Conservation (phyloP, 2,113 vertebrate genomes). For the Melospiza georgiana region DNA sequence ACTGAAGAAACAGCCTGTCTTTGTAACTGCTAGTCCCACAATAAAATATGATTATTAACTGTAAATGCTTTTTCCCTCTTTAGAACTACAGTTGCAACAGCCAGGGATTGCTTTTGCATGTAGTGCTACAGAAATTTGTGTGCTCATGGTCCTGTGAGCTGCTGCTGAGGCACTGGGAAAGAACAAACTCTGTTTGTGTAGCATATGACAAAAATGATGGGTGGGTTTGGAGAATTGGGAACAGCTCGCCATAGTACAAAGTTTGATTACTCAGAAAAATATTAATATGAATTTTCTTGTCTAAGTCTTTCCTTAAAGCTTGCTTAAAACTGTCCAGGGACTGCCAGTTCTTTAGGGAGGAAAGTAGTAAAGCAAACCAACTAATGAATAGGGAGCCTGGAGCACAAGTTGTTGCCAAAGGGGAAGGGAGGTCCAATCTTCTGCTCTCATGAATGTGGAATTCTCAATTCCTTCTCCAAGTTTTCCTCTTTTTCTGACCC, state of each 20-base stretch:
- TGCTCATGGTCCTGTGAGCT: neutral
- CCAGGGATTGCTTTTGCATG: neutral
- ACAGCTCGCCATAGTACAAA: neutral
- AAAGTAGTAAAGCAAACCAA: neutral
- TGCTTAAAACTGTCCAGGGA: neutral
- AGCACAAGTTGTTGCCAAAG: neutral
- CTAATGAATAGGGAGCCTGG: neutral
- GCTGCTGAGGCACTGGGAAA: neutral
- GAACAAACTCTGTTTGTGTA: fast-evolving
- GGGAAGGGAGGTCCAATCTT: neutral
- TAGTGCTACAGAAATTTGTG: neutral
- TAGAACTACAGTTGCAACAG: neutral
- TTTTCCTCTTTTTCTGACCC: neutral
- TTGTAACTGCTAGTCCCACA: neutral
- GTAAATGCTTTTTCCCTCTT: neutral
- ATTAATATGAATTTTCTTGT: neutral
- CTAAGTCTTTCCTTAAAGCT: neutral
- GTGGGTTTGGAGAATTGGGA: neutral
- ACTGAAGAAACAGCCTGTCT: constrained; percentile 21
- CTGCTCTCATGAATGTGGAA: neutral
- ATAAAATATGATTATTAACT: constrained; percentile 21
- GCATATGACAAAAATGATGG: neutral
- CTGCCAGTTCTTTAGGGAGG: neutral
- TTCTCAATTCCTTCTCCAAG: neutral
- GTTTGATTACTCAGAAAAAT: neutral